These are phyloP conservation scores for Sminthopsis crassicaudata DNA, from an alignment of 2,113 vertebrate genomes.

Conservation along the genomic window DNA sequence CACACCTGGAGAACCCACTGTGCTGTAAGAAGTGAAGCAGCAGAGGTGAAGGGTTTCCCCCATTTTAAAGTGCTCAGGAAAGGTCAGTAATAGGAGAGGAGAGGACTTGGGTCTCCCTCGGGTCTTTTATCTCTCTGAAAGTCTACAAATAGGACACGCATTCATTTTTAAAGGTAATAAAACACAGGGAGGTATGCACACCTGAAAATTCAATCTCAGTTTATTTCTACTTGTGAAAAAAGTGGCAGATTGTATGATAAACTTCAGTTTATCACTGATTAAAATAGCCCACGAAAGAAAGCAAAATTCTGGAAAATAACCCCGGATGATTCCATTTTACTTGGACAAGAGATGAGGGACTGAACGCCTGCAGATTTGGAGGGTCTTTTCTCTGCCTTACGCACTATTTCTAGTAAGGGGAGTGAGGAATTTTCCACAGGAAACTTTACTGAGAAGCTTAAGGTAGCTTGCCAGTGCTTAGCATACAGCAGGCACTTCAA, in stretches of 20 bases:
- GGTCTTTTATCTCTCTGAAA: background rate
- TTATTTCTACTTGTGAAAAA: slow-evolving; percentile 21
- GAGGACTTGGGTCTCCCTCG: background rate
- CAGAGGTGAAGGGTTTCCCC: background rate
- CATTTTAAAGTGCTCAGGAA: background rate
- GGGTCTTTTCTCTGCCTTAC: background rate
- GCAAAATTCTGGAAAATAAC: background rate
- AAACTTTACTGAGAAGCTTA: background rate
- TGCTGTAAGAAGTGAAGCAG: background rate
- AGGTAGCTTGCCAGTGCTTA: background rate
- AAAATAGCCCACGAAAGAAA: no score
- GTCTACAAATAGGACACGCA: background rate
- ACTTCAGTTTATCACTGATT: slow-evolving; percentile 22
- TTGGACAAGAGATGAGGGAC: background rate
- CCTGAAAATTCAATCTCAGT: slow-evolving; percentile 45
- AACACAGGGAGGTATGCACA: background rate
- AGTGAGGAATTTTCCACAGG: background rate
- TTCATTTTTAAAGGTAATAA: background rate
- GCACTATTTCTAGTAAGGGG: background rate
- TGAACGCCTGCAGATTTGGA: background rate
- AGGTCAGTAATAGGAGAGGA: background rate
- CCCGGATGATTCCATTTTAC: rapidly evolving
- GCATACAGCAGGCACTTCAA: no score
- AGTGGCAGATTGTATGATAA: slow-evolving; percentile 54
- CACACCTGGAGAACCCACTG: background rate